phyloP scores from a whole-genome alignment of 2,797 vertebrate genomes.

The Oreortyx pictus region DNA sequence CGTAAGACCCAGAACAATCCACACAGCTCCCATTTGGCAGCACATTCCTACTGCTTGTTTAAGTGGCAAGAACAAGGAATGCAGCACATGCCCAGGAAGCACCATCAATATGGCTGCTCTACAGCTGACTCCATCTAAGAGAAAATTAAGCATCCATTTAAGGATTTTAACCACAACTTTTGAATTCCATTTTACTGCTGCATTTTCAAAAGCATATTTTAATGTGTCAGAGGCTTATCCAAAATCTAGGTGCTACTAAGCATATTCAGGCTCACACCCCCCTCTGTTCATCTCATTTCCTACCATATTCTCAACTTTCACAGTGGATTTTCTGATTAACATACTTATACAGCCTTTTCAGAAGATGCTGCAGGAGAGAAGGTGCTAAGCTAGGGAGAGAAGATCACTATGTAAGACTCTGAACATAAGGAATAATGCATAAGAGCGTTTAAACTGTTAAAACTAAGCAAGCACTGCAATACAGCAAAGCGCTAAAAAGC shows the following conservation, averaged over 20 bases:
- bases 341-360: background rate
- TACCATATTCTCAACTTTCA: background rate
- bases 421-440: slow-evolving; percentile 27
- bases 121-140: background rate
- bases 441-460: background rate
- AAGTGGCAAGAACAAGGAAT: background rate
- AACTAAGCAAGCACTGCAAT: background rate
- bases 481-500: background rate
- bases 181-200: background rate
- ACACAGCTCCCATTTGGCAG: background rate
- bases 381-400: background rate
- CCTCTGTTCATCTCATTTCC: slow-evolving; percentile 20
- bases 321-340: slow-evolving; percentile 39
- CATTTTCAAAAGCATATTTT: background rate
- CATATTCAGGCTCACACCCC: background rate
- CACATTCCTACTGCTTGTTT: background rate
- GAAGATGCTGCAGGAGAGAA: background rate
- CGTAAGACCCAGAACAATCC: background rate
- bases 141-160: background rate
- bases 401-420: background rate
- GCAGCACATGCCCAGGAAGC: rapidly evolving
- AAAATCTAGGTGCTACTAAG: slow-evolving; percentile 3
- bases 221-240: background rate
- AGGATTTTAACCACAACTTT: background rate
- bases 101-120: background rate